Base-by-base conservation (phyloP, 2,888 invertebrate species). In the Eilema griseolum region DNA sequence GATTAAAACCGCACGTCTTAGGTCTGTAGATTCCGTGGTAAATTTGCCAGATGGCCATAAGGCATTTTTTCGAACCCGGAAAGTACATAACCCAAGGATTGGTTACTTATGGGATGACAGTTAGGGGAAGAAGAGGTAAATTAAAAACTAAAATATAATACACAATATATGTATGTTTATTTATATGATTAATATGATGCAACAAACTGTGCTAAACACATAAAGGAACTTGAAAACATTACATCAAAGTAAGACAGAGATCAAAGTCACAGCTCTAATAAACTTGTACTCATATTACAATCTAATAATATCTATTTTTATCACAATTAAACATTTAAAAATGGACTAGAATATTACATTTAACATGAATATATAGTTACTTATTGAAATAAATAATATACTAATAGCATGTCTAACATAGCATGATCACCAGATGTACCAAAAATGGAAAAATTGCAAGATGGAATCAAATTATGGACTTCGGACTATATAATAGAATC, bases 241-340 rank as follows among this genome's bases (percentile, higher is more conserved):
- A 77, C 70, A 71, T 75, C 69, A 68, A 81, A 82, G 66, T 73
- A 71, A 75, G 37, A 37, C 37, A 37, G 75, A 77, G 33, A 74
- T 75, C 56, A 75, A 76, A 73, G 68, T 86, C 85, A 84, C 84
- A 86, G 83, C 81, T 83, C 74, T 26, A 37, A 66, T 69, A 78
- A 79, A 79, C 66, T 84, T 81, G 75, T 80, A 83, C 77, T 80
- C 75, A 41, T 75, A 77, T 76, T 52, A 52, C 10, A 63, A 64
- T 60, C 46, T 60, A 46, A 46, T 60, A 65, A 64, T 65, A 52
- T 69, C 71, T 78, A 80, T 57, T 61, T 69, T 79, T 86, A 88
- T 88, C 86, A 89, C 88, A 85, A 85, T 81, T 57, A 84, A 86
- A 84, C 71, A 73, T 56, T 60, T 60, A 41, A 73, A 72, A 77